A percentile compares a stretch with the other conserved stretches of the same genome.
phyloP scores from a whole-genome alignment of 2,888 invertebrate species.

The Macrophya annulata region DNA sequence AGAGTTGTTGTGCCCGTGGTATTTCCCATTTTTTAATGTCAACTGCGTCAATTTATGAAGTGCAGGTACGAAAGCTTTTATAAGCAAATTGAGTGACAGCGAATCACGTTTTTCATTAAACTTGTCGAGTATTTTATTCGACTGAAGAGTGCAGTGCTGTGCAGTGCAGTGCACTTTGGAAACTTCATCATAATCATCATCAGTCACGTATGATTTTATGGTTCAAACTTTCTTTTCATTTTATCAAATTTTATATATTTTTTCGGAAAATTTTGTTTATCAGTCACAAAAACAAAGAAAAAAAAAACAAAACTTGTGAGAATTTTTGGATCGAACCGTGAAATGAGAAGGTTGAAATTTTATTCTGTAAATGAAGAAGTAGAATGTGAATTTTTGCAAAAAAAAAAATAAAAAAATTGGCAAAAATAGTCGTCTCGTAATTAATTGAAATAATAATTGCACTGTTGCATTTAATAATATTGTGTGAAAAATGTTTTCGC shows the following conservation, averaged over 20 bases:
- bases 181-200: background rate
- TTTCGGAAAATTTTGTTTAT: background rate
- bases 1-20: too few relatives aligned
- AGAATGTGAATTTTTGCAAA: too few relatives aligned
- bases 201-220: background rate
- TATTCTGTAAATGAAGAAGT: background rate
- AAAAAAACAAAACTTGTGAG: background rate
- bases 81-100: background rate
- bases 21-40: background rate
- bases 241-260: background rate
- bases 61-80: background rate
- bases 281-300: too few relatives aligned
- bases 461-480: background rate
- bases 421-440: too few relatives aligned
- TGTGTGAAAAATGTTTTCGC: background rate
- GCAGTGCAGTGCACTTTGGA: background rate
- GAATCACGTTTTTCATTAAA: conserved; percentile 19
- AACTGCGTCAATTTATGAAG: background rate
- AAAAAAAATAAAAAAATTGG: too few relatives aligned
- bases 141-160: background rate
- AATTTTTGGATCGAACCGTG: background rate
- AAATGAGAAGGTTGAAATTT: conserved; percentile 17
- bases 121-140: conserved; percentile 6
- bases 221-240: background rate
- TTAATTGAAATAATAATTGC: background rate